Conservation (phyloP, 2,888 invertebrate species). For the Drosophila cognata region DNA sequence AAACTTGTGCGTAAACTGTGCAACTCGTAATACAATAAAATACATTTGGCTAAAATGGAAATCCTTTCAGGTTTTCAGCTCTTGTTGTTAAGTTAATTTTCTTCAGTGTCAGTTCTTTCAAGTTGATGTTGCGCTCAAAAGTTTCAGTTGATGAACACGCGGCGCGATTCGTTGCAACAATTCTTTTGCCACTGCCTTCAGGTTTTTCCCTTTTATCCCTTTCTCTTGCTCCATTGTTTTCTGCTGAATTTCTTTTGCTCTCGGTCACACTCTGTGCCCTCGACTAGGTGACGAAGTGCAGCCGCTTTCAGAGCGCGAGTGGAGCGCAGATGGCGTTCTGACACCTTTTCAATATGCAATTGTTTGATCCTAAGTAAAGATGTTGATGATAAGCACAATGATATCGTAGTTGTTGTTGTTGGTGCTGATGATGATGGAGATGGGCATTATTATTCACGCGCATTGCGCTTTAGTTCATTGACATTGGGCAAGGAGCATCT, state of each 20-base stretch:
- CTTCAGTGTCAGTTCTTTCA: conserved; percentile 27
- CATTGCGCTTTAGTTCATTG: conserved; percentile 61
- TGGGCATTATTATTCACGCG: conserved; percentile 5
- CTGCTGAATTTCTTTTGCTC: conserved; percentile 47
- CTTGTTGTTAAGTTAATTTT: conserved; percentile 6
- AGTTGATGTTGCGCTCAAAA: conserved; percentile 32
- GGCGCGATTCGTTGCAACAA: conserved; percentile 58
- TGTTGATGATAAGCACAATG: not conserved
- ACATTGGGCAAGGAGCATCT: conserved; percentile 52
- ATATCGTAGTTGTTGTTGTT: not conserved
- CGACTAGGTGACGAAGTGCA: conserved; percentile 47
- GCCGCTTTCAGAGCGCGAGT: conserved; percentile 14
- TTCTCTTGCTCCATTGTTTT: conserved; percentile 11
- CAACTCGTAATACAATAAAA: not conserved
- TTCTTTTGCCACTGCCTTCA: conserved; percentile 36
- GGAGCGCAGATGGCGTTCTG: conserved; percentile 8
- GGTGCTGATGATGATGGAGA: not conserved
- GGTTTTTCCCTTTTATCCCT: conserved; percentile 20
- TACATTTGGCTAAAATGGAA: not conserved
- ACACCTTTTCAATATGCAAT: conserved; percentile 10
- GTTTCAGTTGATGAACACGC: conserved; percentile 61
- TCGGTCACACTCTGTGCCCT: not conserved
- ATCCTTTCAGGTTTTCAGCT: not conserved
- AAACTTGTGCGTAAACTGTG: not conserved
- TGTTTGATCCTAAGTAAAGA: conserved; percentile 3